Evolutionary conservation across 2,888 invertebrate genomes (phyloP), one percentile per base, ranked within the genome.

Genomic region (Ditula angustiorana): DNA sequence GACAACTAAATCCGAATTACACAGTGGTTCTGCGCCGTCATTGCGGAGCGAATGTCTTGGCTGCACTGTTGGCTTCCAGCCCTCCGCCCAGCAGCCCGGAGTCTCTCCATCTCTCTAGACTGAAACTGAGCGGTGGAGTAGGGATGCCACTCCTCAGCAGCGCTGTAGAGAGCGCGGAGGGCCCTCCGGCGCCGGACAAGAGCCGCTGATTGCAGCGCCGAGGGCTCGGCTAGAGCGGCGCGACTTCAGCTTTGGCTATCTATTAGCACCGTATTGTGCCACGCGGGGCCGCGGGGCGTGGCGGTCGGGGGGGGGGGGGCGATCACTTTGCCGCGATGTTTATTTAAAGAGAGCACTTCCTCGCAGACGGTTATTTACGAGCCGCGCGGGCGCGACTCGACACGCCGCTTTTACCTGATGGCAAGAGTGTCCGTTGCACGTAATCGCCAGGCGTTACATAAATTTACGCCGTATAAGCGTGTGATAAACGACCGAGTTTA

Each of bases 281-380:
- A 41, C 58, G 52, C 26, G 41, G 19, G 26, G 13, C 21, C 4
- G 50, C 56, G 67, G 37, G 21, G 23, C 3, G 52, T 13, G 44
- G 13, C 21, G 23, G 44, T 11, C 5, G 4, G 24, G 52, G 24
- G 23, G 46, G 16, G 53, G 30, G 35, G 19, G 30, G 52, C 57
- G 66, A 46, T 69, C 69, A 69, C 70, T 73, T 70, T 70, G 69
- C 61, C 57, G 59, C 67, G 62, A 71, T 71, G 72, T 72, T 73
- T 74, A 71, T 72, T 72, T 73, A 70, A 72, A 66, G 72, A 70
- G 67, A 65, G 64, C 69, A 67, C 69, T 69, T 68, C 66, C 70
- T 69, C 55, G 65, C 52, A 57, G 65, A 59, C 58, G 46, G 66
- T 67, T 69, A 76, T 79, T 75, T 72, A 72, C 66, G 72, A 71